Percentiles rank a stretch among this genome's conserved stretches.
phyloP scores from a whole-genome alignment of 2,797 vertebrate species.

The Sorex maritimensis region DNA sequence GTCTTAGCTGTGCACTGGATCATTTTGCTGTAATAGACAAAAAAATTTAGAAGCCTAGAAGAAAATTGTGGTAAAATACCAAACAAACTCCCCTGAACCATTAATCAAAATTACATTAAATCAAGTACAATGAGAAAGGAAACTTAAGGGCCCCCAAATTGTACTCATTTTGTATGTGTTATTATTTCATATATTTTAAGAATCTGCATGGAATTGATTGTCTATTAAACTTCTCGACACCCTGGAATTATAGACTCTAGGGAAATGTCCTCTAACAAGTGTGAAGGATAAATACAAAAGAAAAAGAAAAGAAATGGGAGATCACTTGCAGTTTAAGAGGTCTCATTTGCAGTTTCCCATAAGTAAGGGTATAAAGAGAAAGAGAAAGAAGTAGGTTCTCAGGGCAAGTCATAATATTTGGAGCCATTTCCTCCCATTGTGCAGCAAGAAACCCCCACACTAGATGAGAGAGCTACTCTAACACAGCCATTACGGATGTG shows the following conservation, averaged over 20 bases:
- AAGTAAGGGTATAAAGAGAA: not conserved
- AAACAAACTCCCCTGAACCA: not conserved
- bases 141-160: not conserved
- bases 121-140: not conserved
- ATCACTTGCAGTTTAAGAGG: not conserved
- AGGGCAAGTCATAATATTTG: not conserved
- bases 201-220: not conserved
- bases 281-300: slow-evolving; percentile 34
- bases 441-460: slow-evolving; percentile 44
- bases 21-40: not conserved
- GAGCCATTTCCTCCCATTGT: not conserved
- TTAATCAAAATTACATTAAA: slow-evolving; percentile 8
- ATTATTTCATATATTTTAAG: not conserved
- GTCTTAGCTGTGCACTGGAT: not conserved
- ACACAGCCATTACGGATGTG: slow-evolving; percentile 51
- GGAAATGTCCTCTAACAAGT: not conserved
- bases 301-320: not conserved
- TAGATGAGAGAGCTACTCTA: slow-evolving; percentile 60
- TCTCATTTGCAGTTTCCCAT: not conserved
- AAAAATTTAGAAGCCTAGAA: slow-evolving; percentile 5
- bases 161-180: not conserved
- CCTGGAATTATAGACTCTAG: not conserved
- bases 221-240: slow-evolving; percentile 25
- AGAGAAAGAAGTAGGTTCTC: not conserved
- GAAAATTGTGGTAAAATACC: not conserved